phyloP scores from a whole-genome alignment of 1,140 invertebrate genomes.

The Chionoecetes opilio region DNA sequence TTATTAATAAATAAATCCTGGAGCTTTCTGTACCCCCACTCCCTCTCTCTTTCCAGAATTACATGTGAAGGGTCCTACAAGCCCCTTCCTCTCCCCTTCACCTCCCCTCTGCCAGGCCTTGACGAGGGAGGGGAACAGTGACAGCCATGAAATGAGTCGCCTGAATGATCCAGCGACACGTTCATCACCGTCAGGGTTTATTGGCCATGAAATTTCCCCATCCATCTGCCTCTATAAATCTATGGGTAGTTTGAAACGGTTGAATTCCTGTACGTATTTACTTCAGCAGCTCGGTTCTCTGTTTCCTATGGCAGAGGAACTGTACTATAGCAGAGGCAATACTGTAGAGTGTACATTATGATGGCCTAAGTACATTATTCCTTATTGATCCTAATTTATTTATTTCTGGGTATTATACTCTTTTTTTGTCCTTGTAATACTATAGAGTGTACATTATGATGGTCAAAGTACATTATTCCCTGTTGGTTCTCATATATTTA shows the following conservation, averaged over 20 bases:
- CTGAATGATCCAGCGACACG: not conserved
- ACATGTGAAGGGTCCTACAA: too few species aligned
- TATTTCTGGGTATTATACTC: too few species aligned
- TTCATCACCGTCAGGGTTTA: not conserved
- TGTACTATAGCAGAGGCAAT: too few species aligned
- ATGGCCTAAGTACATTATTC: too few species aligned
- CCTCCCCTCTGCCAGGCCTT: not conserved
- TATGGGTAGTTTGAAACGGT: not conserved
- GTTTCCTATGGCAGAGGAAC: too few species aligned
- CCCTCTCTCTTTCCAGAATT: not conserved
- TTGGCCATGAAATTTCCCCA: not conserved
- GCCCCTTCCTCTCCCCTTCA: not conserved
- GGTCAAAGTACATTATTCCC: too few species aligned
- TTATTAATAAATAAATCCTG: not conserved
- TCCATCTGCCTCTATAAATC: constrained; percentile 16
- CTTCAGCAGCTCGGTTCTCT: too few species aligned
- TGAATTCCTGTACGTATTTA: not conserved
- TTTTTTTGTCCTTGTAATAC: too few species aligned
- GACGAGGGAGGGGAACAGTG: not conserved
- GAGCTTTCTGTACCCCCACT: not conserved
- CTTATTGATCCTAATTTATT: too few species aligned
- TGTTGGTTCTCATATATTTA: too few species aligned
- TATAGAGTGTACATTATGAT: too few species aligned
- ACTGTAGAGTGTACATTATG: too few species aligned
- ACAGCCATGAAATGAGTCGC: constrained; percentile 7